Percentiles rank a stretch among this genome's conserved stretches.
Evolutionary conservation across 2,888 invertebrate species (phyloP).

Genomic region (Drosophila phalerata): DNA sequence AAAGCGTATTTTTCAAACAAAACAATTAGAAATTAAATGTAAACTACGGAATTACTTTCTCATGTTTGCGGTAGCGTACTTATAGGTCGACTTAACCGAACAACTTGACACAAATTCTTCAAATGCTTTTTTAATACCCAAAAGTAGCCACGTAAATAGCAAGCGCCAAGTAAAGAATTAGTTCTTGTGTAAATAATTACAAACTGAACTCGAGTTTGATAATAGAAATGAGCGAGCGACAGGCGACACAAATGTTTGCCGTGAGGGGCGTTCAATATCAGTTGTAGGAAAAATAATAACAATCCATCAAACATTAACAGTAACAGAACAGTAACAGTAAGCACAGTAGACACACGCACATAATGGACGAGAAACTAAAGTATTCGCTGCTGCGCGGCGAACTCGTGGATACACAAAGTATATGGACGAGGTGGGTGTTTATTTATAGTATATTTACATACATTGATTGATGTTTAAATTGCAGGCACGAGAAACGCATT

Average conservation of each 20-base stretch:
- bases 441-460: neutral
- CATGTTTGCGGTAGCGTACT: conserved; percentile 21
- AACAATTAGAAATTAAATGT: too few species aligned
- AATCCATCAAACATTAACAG: conserved; percentile 28
- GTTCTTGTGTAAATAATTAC: conserved; percentile 24
- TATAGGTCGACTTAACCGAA: neutral
- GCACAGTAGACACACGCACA: conserved; percentile 19
- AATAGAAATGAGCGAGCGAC: conserved; percentile 45
- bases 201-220: conserved; percentile 21
- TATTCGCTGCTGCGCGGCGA: conserved; percentile 85
- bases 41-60: too few species aligned
- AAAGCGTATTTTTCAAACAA: too few species aligned
- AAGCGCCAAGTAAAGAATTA: conserved; percentile 17
- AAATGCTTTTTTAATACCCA: conserved; percentile 46
- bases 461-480: neutral
- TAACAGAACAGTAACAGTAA: neutral
- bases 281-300: conserved; percentile 11
- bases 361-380: conserved; percentile 84
- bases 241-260: conserved; percentile 43
- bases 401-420: conserved; percentile 84
- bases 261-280: conserved; percentile 30
- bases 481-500: conserved; percentile 86
- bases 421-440: conserved; percentile 84
- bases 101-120: neutral
- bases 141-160: conserved; percentile 67